Conservation (phyloP, 1,140 invertebrate species). For the Drosophila repleta region DNA sequence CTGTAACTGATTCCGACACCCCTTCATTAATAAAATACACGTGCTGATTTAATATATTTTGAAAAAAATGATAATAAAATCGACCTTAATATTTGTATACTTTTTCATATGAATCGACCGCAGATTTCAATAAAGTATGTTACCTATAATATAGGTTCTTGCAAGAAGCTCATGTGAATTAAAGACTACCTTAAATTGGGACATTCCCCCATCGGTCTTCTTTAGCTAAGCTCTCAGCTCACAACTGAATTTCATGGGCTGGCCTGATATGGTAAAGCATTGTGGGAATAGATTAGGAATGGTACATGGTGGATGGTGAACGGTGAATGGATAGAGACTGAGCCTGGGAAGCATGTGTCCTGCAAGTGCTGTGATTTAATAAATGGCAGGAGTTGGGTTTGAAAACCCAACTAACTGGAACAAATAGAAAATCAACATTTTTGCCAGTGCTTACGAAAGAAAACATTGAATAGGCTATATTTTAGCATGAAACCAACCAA, state of each 20-base stretch:
- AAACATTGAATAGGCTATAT: conserved; percentile 4
- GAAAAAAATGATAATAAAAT: no score
- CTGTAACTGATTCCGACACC: background rate
- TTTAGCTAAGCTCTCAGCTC: background rate
- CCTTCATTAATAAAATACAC: background rate
- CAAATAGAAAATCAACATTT: conserved; percentile 52
- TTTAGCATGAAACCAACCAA: background rate
- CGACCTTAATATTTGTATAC: no score
- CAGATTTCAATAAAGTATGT: no score
- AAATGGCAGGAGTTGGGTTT: conserved; percentile 23
- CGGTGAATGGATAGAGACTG: background rate
- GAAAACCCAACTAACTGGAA: conserved; percentile 45
- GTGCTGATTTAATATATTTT: no score
- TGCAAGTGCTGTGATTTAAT: conserved; percentile 5
- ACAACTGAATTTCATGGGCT: background rate
- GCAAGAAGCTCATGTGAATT: conserved; percentile 12
- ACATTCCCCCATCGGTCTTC: conserved; percentile 6
- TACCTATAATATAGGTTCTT: no score
- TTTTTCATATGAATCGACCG: no score
- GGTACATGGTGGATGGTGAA: background rate
- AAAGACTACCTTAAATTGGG: conserved; percentile 16
- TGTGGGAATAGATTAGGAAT: background rate
- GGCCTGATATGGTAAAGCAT: background rate
- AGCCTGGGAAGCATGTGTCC: background rate
- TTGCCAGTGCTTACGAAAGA: conserved; percentile 21